Conservation (phyloP, 1,140 invertebrate genomes). For the Arion vulgaris region DNA sequence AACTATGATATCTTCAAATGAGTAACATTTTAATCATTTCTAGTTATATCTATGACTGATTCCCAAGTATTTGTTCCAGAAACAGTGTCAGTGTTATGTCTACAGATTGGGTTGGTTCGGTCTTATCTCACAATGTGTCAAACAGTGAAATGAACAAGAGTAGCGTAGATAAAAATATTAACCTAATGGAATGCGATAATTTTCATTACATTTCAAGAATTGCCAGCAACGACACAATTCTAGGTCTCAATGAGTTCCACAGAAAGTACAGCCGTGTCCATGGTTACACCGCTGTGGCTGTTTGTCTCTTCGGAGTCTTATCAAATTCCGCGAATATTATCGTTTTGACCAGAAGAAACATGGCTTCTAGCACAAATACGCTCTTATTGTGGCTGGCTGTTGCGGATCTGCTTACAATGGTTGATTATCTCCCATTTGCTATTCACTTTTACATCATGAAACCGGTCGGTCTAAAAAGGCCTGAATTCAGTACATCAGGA, state of each 20-base stretch:
- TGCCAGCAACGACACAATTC: conserved; percentile 33
- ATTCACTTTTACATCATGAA: conserved; percentile 76
- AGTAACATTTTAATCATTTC: no score
- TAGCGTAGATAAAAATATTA: neutral
- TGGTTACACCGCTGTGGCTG: conserved; percentile 80
- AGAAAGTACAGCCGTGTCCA: conserved; percentile 75
- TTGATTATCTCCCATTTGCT: conserved; percentile 88
- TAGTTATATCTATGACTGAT: no score
- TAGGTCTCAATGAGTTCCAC: conserved; percentile 47
- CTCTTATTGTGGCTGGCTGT: conserved; percentile 88
- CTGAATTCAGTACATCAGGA: conserved; percentile 49
- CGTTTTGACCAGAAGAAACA: conserved; percentile 89
- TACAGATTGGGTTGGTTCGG: neutral
- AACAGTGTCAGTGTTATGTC: neutral
- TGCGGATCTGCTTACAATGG: conserved; percentile 89
- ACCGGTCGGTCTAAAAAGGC: conserved; percentile 40
- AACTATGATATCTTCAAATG: no score
- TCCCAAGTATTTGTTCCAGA: no score
- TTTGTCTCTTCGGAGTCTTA: conserved; percentile 90
- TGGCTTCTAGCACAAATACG: conserved; percentile 87
- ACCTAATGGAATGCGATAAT: neutral
- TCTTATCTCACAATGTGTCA: neutral
- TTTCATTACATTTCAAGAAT: conserved; percentile 38
- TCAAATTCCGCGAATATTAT: conserved; percentile 92
- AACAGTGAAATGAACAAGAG: neutral